Conservation (phyloP, 1,140 invertebrate species). For the Drosophila erecta region DNA sequence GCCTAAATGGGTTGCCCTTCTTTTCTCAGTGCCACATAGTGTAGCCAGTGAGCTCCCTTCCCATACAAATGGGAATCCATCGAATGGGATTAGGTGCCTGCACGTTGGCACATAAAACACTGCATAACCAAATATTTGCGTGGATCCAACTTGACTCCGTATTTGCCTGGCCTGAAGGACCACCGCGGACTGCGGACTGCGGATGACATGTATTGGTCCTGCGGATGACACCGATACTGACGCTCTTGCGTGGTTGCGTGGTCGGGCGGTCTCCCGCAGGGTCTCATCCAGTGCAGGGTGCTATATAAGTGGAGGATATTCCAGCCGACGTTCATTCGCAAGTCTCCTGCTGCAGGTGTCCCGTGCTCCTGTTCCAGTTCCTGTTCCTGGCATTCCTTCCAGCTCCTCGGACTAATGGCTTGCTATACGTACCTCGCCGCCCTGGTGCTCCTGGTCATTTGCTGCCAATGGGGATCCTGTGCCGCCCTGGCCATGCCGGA, state of each 20-base stretch:
- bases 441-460: conserved; percentile 38
- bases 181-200: conserved; percentile 13
- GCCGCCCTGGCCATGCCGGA: conserved; percentile 65
- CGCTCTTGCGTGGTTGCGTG: conserved; percentile 39
- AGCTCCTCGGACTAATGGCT: conserved; percentile 35
- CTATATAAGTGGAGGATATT: conserved; percentile 49
- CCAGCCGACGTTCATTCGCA: conserved; percentile 51
- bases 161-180: conserved; percentile 52
- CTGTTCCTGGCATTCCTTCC: conserved; percentile 13
- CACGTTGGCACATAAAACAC: conserved; percentile 65
- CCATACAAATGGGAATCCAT: conserved; percentile 56
- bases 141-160: conserved; percentile 36
- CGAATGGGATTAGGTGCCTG: conserved; percentile 11
- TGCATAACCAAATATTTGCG: conserved; percentile 79
- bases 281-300: conserved; percentile 48
- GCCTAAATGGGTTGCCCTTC: background rate
- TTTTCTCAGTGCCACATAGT: background rate
- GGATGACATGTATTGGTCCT: conserved; percentile 70
- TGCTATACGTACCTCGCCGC: conserved; percentile 21
- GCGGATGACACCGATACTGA: conserved; percentile 61
- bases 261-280: conserved; percentile 51
- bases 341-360: conserved; percentile 31
- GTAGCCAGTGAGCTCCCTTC: conserved; percentile 5
- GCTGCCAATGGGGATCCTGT: conserved; percentile 9
- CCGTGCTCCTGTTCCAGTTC: conserved; percentile 13